Conservation (phyloP, 1,140 invertebrate genomes). For the Drosophila rufa region DNA sequence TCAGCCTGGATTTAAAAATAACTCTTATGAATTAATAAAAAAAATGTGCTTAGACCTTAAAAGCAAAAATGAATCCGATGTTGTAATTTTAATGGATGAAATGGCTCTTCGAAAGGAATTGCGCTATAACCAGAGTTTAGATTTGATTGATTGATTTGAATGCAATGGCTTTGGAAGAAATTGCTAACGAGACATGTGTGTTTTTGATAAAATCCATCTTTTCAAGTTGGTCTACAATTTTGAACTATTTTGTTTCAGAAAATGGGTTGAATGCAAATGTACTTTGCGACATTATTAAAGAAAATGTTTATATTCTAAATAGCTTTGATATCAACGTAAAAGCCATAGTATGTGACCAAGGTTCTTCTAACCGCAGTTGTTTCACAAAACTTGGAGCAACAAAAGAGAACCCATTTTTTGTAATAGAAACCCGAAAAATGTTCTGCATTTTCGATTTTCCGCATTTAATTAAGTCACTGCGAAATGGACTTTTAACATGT, state of each 20-base stretch:
- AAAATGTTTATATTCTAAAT: neutral
- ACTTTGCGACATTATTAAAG: neutral
- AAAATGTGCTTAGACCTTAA: neutral
- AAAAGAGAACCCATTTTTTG: neutral
- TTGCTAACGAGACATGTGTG: too few species aligned
- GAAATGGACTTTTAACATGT: too few species aligned
- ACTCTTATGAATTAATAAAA: neutral
- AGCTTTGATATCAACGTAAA: neutral
- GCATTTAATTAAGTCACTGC: too few species aligned
- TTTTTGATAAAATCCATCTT: too few species aligned
- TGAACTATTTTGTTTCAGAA: too few species aligned
- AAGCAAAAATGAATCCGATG: neutral
- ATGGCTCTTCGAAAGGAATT: too few species aligned
- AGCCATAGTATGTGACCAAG: neutral
- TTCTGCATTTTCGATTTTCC: too few species aligned
- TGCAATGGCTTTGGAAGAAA: too few species aligned
- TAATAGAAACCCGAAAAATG: too few species aligned
- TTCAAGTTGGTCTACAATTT: too few species aligned
- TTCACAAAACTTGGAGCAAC: neutral
- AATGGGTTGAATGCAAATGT: neutral
- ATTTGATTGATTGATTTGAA: neutral
- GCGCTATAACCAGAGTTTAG: neutral
- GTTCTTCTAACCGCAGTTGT: neutral
- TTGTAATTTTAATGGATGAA: too few species aligned
- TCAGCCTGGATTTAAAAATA: neutral